Evolutionary conservation across 2,888 invertebrate genomes (phyloP).

Genomic region (Rhodophaea formosa): DNA sequence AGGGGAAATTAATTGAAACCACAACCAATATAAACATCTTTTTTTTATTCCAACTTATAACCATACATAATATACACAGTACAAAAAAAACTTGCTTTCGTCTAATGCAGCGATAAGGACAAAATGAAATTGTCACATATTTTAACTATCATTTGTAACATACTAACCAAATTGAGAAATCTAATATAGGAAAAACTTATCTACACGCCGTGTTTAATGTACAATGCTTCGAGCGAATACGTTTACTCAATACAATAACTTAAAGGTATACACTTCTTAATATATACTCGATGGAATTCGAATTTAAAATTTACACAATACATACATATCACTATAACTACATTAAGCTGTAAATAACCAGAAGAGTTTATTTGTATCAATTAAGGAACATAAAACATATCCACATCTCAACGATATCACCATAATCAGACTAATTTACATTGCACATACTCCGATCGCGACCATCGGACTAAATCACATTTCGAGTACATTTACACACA

Average conservation of each 20-base stretch:
- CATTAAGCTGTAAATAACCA: conserved; percentile 76
- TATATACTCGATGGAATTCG: conserved; percentile 81
- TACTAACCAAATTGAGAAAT: conserved; percentile 78
- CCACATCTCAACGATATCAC: conserved; percentile 78
- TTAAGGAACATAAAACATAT: conserved; percentile 81
- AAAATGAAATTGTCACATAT: conserved; percentile 77
- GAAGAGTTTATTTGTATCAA: conserved; percentile 79
- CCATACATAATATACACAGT: conserved; percentile 91
- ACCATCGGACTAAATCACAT: conserved; percentile 60
- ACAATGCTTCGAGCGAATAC: conserved; percentile 80
- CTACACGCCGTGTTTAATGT: conserved; percentile 78
- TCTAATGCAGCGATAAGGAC: conserved; percentile 78
- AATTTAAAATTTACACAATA: conserved; percentile 80
- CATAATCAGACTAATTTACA: conserved; percentile 80
- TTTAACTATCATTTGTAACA: conserved; percentile 71
- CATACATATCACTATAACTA: conserved; percentile 79
- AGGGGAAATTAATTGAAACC: conserved; percentile 44
- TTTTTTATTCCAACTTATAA: conserved; percentile 84
- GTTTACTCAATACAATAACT: conserved; percentile 77
- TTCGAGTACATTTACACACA: conserved; percentile 66
- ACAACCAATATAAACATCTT: conserved; percentile 77
- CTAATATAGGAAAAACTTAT: conserved; percentile 79
- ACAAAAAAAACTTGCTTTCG: conserved; percentile 87
- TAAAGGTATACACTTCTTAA: conserved; percentile 79
- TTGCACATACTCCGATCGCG: conserved; percentile 72